phyloP scores from a whole-genome alignment of 2,113 vertebrate species.

The Actinemys pallida region DNA sequence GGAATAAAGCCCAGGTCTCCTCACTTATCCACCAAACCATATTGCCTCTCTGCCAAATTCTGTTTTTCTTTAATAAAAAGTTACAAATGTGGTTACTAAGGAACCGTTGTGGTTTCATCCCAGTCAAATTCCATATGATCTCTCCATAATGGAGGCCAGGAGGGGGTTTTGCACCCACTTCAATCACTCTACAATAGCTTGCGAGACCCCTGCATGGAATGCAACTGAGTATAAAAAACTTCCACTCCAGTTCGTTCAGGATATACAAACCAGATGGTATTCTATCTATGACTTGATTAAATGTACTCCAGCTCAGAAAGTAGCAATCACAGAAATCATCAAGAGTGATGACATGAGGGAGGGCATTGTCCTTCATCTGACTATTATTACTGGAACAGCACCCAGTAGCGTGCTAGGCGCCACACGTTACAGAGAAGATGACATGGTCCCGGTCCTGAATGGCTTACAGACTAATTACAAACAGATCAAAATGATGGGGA shows the following conservation, averaged over 20 bases:
- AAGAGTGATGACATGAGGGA: slow-evolving; percentile 20
- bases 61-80: neutral
- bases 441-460: slow-evolving; percentile 18
- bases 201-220: neutral
- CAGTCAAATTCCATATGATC: slow-evolving; percentile 4
- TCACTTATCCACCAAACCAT: neutral
- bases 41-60: neutral
- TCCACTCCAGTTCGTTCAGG: slow-evolving; percentile 2
- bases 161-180: neutral
- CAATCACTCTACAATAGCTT: neutral
- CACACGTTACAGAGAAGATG: slow-evolving; percentile 18
- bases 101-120: neutral
- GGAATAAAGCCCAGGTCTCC: slow-evolving; percentile 30
- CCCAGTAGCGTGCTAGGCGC: slow-evolving; percentile 21
- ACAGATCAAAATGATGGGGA: neutral
- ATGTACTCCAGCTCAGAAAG: slow-evolving; percentile 1
- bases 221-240: neutral
- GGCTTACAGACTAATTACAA: slow-evolving; percentile 43
- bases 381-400: neutral
- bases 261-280: slow-evolving; percentile 35
- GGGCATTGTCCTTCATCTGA: slow-evolving; percentile 7
- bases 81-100: neutral
- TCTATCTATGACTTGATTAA: neutral
- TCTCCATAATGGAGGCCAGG: neutral
- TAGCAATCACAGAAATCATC: neutral